These are phyloP conservation scores for Crax fasciolata DNA, from an alignment of 2,797 vertebrate species.

Conservation along the genomic window DNA sequence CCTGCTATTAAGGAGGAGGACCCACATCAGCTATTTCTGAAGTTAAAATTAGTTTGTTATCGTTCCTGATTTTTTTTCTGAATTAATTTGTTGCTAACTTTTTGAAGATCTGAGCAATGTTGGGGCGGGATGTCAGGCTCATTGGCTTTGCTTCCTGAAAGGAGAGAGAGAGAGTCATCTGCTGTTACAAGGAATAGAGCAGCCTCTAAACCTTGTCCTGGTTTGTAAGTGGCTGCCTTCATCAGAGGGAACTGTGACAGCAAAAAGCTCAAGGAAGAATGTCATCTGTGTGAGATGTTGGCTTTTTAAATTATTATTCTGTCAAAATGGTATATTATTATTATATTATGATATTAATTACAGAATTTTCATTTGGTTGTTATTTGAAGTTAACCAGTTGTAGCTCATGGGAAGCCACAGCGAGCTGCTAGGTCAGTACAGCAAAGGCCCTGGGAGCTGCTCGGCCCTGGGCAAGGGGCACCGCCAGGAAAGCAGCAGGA, in stretches of 20 bases:
- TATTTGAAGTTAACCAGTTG: background rate
- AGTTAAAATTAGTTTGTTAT: background rate
- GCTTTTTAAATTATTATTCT: background rate
- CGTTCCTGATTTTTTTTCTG: background rate
- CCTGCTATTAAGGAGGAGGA: background rate
- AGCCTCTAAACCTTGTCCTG: background rate
- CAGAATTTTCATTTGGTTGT: background rate
- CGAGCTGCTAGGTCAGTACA: fast-evolving
- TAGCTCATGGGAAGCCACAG: background rate
- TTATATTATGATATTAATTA: fast-evolving
- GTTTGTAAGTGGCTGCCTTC: background rate
- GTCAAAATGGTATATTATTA: background rate
- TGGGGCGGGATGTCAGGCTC: background rate
- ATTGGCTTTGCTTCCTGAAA: background rate
- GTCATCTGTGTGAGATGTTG: fast-evolving
- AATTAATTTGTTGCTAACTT: background rate
- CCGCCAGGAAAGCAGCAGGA: background rate
- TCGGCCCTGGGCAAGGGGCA: background rate
- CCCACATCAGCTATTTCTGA: background rate
- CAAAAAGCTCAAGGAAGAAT: background rate
- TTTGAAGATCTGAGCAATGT: background rate
- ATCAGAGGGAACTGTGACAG: background rate
- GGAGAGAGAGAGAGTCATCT: background rate
- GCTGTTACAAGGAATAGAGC: background rate
- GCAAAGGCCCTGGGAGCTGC: background rate